Conservation (phyloP, 2,797 vertebrate genomes). For the Ctenosaura bakeri region DNA sequence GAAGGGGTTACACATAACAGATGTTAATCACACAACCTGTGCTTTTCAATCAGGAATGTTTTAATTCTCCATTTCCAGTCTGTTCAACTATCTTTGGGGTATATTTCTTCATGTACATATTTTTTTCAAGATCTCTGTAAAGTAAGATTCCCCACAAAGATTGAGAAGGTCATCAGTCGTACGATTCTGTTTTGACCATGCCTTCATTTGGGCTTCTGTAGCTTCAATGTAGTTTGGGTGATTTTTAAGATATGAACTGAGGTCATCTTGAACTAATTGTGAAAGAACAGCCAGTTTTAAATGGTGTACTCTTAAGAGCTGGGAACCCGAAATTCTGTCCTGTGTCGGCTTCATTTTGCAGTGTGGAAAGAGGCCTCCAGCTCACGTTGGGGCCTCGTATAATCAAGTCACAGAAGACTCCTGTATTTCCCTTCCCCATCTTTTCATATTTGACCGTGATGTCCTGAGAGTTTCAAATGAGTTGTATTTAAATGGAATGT, state of each 20-base stretch:
- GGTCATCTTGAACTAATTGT: too few species aligned
- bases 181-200: background rate
- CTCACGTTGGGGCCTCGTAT: fast-evolving
- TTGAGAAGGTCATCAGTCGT: background rate
- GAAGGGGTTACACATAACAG: background rate
- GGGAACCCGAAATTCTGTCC: background rate
- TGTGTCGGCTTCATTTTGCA: too few species aligned
- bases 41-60: background rate
- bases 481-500: fast-evolving
- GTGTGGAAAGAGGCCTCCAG: background rate
- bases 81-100: too few species aligned
- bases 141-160: background rate
- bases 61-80: background rate
- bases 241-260: background rate
- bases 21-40: background rate
- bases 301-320: too few species aligned
- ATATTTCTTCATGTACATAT: background rate
- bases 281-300: background rate
- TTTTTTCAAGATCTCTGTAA: background rate
- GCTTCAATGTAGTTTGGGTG: too few species aligned
- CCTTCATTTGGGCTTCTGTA: background rate
- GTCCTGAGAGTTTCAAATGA: background rate
- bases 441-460: too few species aligned
- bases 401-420: fast-evolving
- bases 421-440: fast-evolving